Conservation (phyloP, 2,797 vertebrate genomes). For the Smutsia gigantea region DNA sequence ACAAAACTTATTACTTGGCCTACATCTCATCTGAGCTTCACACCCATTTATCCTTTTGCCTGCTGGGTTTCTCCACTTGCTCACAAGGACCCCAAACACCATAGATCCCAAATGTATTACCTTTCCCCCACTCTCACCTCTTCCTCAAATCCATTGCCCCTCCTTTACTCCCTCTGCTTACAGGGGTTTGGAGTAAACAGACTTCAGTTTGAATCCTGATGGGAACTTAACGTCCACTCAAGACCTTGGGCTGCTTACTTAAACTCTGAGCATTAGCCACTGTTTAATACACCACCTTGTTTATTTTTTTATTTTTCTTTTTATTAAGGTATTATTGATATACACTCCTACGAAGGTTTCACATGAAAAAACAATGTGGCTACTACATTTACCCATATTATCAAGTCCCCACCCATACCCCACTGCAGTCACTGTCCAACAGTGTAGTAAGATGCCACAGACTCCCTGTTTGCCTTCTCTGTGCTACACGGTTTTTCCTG, state of each 20-base stretch:
- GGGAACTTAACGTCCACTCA: background rate
- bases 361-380: no score
- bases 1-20: background rate
- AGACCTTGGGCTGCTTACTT: background rate
- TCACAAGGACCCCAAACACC: background rate
- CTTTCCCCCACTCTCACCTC: background rate
- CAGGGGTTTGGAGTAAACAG: background rate
- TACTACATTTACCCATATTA: no score
- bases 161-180: background rate
- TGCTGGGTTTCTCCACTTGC: background rate
- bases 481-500: no score
- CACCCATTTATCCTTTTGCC: background rate
- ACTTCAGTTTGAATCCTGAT: background rate
- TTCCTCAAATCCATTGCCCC: background rate
- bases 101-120: background rate
- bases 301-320: no score
- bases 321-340: no score
- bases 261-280: background rate
- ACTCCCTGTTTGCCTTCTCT: no score
- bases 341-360: no score
- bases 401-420: no score
- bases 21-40: background rate
- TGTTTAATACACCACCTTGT: background rate
- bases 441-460: no score
- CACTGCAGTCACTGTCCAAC: no score